A percentile compares a stretch with the other conserved stretches of the same genome.
phyloP scores from a whole-genome alignment of 2,797 vertebrate genomes.

The Odontamblyopus lacepedii region DNA sequence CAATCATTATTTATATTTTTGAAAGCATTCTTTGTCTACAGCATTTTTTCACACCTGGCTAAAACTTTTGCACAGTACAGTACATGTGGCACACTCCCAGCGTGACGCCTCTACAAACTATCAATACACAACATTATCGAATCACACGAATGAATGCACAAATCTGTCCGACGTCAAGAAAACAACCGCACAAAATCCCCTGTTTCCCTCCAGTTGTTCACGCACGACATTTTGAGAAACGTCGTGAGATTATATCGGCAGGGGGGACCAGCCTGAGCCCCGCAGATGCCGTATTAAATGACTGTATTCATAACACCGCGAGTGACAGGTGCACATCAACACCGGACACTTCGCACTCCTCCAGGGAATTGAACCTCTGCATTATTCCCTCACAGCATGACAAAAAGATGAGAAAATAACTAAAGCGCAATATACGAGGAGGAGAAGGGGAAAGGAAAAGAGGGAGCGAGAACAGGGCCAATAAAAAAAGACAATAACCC shows the following conservation, averaged over 20 bases:
- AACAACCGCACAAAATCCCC: background rate
- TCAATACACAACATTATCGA: too few species aligned
- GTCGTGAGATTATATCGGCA: background rate
- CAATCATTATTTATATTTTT: too few species aligned
- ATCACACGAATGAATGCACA: too few species aligned
- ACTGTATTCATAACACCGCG: constrained; percentile 27
- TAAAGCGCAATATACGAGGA: background rate
- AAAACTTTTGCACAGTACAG: too few species aligned
- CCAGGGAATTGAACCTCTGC: constrained; percentile 9
- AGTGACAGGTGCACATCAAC: constrained; percentile 34
- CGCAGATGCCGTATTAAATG: constrained; percentile 38
- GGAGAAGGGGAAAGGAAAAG: background rate
- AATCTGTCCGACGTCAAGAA: background rate
- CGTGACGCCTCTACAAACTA: too few species aligned
- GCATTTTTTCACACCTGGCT: too few species aligned
- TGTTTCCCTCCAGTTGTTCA: background rate
- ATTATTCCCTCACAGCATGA: constrained; percentile 16
- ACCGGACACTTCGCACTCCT: background rate
- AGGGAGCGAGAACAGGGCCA: background rate
- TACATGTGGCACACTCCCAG: too few species aligned
- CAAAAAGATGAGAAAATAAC: background rate
- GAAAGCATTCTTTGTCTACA: too few species aligned
- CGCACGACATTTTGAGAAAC: background rate
- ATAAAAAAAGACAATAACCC: constrained; percentile 10
- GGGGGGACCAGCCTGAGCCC: too few species aligned